Conservation (phyloP, 2,888 invertebrate genomes). For the Cyclophora punctaria region DNA sequence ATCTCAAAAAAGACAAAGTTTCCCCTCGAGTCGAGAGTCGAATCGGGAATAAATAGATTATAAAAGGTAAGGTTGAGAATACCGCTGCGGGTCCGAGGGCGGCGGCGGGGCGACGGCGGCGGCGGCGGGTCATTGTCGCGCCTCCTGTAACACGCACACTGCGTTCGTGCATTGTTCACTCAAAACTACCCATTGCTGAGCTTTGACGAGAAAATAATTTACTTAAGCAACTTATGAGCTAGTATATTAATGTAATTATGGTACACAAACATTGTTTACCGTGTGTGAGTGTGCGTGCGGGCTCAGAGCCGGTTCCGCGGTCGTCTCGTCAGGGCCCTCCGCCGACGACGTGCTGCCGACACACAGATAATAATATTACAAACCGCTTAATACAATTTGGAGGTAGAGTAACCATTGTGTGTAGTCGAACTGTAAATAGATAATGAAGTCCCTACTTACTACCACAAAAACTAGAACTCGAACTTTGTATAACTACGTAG, state of each 20-base stretch:
- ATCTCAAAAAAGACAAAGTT: conserved; percentile 67
- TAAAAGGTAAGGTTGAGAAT: conserved; percentile 40
- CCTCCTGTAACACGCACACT: conserved; percentile 14
- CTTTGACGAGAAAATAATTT: too few species aligned
- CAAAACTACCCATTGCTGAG: too few species aligned
- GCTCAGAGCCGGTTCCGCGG: conserved; percentile 38
- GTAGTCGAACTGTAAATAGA: too few species aligned
- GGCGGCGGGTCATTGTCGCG: conserved; percentile 20
- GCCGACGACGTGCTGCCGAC: conserved; percentile 58
- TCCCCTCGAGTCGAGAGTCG: conserved; percentile 40
- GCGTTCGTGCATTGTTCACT: not conserved
- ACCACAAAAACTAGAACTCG: too few species aligned
- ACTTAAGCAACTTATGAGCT: too few species aligned
- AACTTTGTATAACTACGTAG: too few species aligned
- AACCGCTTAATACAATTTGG: too few species aligned
- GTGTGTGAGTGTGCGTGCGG: conserved; percentile 48
- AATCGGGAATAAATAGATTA: conserved; percentile 50
- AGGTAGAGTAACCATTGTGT: too few species aligned
- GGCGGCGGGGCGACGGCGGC: conserved; percentile 14
- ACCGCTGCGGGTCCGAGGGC: conserved; percentile 13
- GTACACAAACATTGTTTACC: too few species aligned
- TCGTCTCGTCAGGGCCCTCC: conserved; percentile 60
- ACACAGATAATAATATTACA: not conserved
- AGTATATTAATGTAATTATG: too few species aligned
- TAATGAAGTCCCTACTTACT: too few species aligned